A percentile compares a stretch with the other conserved stretches of the same genome.
phyloP scores from a whole-genome alignment of 2,888 invertebrate species.

The Sarcophaga rosellei region DNA sequence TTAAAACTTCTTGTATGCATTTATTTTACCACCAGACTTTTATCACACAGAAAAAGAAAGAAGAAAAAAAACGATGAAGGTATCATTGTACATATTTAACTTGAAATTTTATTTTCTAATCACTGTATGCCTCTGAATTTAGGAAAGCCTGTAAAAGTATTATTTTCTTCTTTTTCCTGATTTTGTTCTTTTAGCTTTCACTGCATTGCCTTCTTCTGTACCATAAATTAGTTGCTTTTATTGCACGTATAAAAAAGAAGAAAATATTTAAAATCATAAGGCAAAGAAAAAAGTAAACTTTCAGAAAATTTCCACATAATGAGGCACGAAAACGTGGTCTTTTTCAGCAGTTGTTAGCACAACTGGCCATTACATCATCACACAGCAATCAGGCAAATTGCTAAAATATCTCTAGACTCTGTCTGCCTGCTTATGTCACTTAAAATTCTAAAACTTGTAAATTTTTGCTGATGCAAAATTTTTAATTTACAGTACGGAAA shows the following conservation, averaged over 20 bases:
- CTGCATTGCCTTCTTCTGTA: background rate
- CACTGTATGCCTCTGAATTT: background rate
- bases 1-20: background rate
- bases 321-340: slow-evolving; percentile 61
- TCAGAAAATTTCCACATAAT: slow-evolving; percentile 50
- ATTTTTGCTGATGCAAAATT: slow-evolving; percentile 37
- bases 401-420: slow-evolving; percentile 23
- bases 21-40: background rate
- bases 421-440: slow-evolving; percentile 39
- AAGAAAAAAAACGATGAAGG: background rate
- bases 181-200: background rate
- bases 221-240: slow-evolving; percentile 45
- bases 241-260: background rate
- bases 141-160: too few relatives aligned
- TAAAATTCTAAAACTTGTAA: slow-evolving; percentile 16
- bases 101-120: slow-evolving; percentile 34
- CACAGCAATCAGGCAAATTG: slow-evolving; percentile 42
- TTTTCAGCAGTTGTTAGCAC: slow-evolving; percentile 32
- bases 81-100: slow-evolving; percentile 42
- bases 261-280: slow-evolving; percentile 11
- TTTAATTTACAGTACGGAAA: slow-evolving; percentile 15
- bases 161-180: background rate
- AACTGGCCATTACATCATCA: slow-evolving; percentile 35
- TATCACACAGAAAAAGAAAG: background rate
- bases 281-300: slow-evolving; percentile 26